A percentile compares a stretch with the other conserved stretches of the same genome.
These are phyloP conservation scores for Erynnis tages DNA, from an alignment of 2,888 invertebrate species.

Conservation along the genomic window DNA sequence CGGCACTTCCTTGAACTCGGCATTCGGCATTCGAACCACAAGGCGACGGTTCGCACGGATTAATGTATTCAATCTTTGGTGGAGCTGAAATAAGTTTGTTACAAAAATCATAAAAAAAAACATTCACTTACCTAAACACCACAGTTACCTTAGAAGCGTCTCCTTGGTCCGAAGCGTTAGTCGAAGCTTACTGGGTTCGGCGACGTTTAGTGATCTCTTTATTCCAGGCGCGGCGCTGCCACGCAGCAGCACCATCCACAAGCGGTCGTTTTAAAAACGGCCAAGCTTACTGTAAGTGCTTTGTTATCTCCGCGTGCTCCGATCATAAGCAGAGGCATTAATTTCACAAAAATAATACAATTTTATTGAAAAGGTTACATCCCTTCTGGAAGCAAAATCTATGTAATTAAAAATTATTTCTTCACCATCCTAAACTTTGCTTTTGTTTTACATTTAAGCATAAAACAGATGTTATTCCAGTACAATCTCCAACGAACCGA, in stretches of 20 bases:
- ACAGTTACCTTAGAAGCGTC: slow-evolving; percentile 72
- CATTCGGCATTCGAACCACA: slow-evolving; percentile 89
- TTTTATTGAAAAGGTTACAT: slow-evolving; percentile 67
- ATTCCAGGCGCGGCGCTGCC: slow-evolving; percentile 66
- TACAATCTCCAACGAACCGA: slow-evolving; percentile 52
- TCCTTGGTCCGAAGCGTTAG: slow-evolving; percentile 79
- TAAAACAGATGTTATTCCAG: slow-evolving; percentile 54
- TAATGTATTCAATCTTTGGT: slow-evolving; percentile 66
- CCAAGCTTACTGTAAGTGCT: slow-evolving; percentile 82
- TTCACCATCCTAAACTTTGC: slow-evolving; percentile 56
- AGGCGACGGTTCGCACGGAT: slow-evolving; percentile 84
- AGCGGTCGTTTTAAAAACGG: slow-evolving; percentile 72
- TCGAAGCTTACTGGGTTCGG: slow-evolving; percentile 77
- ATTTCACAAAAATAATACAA: slow-evolving; percentile 70
- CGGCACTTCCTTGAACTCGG: slow-evolving; percentile 86
- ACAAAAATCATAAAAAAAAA: slow-evolving; percentile 59
- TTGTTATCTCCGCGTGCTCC: slow-evolving; percentile 81
- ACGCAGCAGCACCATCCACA: slow-evolving; percentile 73
- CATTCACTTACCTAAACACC: slow-evolving; percentile 38
- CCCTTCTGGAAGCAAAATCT: slow-evolving; percentile 71
- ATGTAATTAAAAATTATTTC: slow-evolving; percentile 50
- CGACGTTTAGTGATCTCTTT: slow-evolving; percentile 74
- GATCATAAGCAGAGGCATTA: slow-evolving; percentile 77
- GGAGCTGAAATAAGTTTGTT: slow-evolving; percentile 70
- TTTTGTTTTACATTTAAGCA: slow-evolving; percentile 58